Conservation (phyloP, 2,888 invertebrate genomes). For the Acleris emargana region DNA sequence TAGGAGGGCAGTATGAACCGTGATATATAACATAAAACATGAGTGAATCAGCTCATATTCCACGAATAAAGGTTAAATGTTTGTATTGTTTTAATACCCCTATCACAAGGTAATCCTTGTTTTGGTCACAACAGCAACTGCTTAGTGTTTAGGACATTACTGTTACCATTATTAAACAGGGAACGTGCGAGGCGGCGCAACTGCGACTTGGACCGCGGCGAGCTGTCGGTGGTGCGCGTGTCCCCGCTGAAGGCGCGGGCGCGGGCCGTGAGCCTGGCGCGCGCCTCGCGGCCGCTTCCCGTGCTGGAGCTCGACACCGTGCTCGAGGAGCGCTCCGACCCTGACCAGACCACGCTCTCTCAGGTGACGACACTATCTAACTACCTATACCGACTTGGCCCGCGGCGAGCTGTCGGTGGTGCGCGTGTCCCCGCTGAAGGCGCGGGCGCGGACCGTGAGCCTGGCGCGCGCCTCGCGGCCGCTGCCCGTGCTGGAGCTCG, state of each 20-base stretch:
- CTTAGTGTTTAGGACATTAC: not conserved
- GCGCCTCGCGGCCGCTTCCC: slow-evolving; percentile 89
- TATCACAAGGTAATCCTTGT: too few relatives aligned
- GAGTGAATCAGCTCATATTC: too few relatives aligned
- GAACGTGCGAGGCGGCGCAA: slow-evolving; percentile 92
- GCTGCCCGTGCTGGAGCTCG: slow-evolving; percentile 91
- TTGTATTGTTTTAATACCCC: too few relatives aligned
- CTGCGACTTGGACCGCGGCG: slow-evolving; percentile 92
- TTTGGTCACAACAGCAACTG: too few relatives aligned
- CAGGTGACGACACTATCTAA: slow-evolving; percentile 58
- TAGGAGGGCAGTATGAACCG: too few relatives aligned
- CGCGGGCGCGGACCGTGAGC: slow-evolving; percentile 67
- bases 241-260: slow-evolving; percentile 68
- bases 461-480: slow-evolving; percentile 86
- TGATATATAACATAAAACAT: too few relatives aligned
- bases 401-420: slow-evolving; percentile 93
- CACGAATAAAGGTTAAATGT: too few relatives aligned
- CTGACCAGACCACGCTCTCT: slow-evolving; percentile 85
- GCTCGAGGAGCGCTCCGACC: slow-evolving; percentile 91
- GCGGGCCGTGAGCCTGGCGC: slow-evolving; percentile 69
- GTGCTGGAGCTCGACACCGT: slow-evolving; percentile 92
- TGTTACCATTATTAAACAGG: slow-evolving; percentile 58
- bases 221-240: slow-evolving; percentile 90
- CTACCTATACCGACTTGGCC: slow-evolving; percentile 91
- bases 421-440: slow-evolving; percentile 81